Evolutionary conservation across 2,797 vertebrate species (phyloP).

Genomic region (Bryconaethiops microstoma): DNA sequence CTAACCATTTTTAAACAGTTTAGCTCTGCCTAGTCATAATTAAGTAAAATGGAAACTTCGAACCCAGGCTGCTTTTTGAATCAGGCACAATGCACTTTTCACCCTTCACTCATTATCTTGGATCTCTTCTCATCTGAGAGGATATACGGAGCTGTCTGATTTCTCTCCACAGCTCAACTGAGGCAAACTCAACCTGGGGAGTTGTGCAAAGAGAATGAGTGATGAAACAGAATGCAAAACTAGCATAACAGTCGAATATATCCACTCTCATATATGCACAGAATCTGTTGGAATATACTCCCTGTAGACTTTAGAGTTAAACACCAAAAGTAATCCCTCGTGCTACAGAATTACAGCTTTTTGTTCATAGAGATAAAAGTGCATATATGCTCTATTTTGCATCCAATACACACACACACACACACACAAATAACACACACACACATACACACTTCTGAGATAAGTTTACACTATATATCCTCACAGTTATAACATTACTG

Average conservation of each 20-base stretch:
- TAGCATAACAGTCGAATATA: neutral
- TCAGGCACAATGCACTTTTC: no score
- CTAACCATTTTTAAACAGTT: no score
- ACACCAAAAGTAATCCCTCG: neutral
- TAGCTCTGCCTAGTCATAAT: no score
- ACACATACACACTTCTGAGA: no score
- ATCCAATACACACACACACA: no score
- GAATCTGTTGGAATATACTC: neutral
- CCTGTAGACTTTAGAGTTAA: neutral
- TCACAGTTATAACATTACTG: no score
- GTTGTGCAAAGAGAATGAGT: neutral
- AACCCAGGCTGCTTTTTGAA: no score
- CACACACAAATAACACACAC: no score
- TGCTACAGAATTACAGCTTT: neutral
- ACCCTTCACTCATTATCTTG: neutral
- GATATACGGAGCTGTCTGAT: neutral
- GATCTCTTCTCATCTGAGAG: neutral
- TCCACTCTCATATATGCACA: neutral
- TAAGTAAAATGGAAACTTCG: no score
- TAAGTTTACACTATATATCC: no score
- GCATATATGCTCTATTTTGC: no score
- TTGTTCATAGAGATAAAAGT: neutral
- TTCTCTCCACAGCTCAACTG: neutral
- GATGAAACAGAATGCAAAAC: neutral
- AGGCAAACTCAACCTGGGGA: neutral